Evolutionary conservation across 2,888 invertebrate genomes (phyloP).

Genomic region (Podabrus alpinus): DNA sequence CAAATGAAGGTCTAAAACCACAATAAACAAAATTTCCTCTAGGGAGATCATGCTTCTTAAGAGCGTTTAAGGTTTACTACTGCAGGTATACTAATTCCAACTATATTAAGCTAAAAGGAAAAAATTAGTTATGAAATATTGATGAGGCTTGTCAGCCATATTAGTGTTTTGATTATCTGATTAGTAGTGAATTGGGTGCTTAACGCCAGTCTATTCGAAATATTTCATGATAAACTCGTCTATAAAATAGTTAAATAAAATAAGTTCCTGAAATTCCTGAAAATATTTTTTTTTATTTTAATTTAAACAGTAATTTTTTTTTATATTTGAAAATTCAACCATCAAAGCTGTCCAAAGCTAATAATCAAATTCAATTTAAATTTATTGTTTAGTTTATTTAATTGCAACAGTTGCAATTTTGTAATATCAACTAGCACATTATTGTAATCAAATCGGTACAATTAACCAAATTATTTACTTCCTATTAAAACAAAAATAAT

Average conservation of each 20-base stretch:
- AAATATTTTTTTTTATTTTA: not conserved
- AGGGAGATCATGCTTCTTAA: not conserved
- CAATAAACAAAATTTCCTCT: not conserved
- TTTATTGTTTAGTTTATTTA: not conserved
- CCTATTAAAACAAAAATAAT: not conserved
- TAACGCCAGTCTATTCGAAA: not conserved
- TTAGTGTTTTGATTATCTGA: not conserved
- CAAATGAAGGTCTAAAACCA: not conserved
- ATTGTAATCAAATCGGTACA: not conserved
- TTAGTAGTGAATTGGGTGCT: not conserved
- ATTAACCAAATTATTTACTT: not conserved
- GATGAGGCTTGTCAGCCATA: not conserved
- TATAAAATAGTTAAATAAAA: not conserved
- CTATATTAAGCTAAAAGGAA: not conserved
- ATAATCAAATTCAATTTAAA: too few relatives aligned
- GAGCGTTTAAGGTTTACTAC: not conserved
- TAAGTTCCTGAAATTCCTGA: not conserved
- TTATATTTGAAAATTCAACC: too few relatives aligned
- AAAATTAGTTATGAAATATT: not conserved
- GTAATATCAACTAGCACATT: not conserved
- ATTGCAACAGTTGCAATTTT: not conserved
- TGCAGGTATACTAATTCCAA: not conserved
- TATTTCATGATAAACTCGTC: not conserved
- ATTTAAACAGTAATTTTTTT: too few relatives aligned
- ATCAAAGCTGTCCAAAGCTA: too few relatives aligned